Base-by-base conservation (phyloP, 2,113 vertebrate genomes). In the Loxodonta africana region DNA sequence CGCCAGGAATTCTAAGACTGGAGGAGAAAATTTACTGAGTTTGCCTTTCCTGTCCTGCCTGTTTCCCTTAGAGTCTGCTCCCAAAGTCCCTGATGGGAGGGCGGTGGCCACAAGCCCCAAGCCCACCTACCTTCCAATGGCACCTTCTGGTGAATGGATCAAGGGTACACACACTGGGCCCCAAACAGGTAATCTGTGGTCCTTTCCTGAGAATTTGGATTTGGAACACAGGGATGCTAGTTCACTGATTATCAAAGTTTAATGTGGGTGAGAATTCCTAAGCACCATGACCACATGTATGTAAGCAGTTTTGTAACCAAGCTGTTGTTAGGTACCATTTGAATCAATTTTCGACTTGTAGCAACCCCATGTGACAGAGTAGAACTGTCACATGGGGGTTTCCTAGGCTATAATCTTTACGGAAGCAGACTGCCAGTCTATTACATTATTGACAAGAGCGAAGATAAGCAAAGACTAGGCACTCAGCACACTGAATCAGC, bases 401-500 rank as follows among this genome's bases (percentile, higher is more conserved):
- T 57, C 53, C 53, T 57, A 57, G 53, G 53, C 53, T 57, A 17
- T 57, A 57, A 57, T 57, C 53, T 57, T 57, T 57, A 48, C 15
- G 53, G 53, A 57, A 57, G 53, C 53, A 12, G 15, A 57, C 53
- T 57, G 53, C 53, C 53, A 57, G 15, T 53, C 28, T 33, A 30
- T 25, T 46, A 48, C 46, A 65, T 7, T 30, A 12, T 23, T 9
- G 89, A 51, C 2, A 20, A 76, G 76, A 89, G 53, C 23, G 1
- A 48, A 48, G 26, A 25, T 23, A 28, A 94, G 20, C 20, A 63
- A 48, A 0, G 48, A 90, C 4, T 20, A 53, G 77, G 11, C n/a
- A 0, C 1, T 46, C 1, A 26, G 0, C 1, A 0, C 11, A 8
- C 14, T 25, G 8, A 41, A 15, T 62, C n/a, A 17, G 53, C 53